Conservation (phyloP, 2,888 invertebrate species). For the Ormyrus labotus region DNA sequence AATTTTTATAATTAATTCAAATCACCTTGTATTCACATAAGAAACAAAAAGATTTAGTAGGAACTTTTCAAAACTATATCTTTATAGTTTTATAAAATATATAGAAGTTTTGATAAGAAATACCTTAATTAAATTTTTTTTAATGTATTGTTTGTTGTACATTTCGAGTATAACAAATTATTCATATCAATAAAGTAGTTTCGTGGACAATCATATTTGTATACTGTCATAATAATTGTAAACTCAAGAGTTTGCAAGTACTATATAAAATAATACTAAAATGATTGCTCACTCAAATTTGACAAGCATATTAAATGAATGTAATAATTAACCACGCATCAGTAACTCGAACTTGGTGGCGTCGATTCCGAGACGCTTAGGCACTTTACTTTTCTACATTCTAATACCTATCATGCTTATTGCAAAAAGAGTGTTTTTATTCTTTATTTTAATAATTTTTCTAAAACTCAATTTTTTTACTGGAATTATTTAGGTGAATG, state of each 20-base stretch:
- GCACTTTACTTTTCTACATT: conserved; percentile 50
- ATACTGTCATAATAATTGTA: no score
- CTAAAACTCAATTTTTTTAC: neutral
- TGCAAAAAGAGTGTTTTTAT: conserved; percentile 21
- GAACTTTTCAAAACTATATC: conserved; percentile 45
- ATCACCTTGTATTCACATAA: neutral
- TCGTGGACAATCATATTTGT: no score
- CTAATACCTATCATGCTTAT: conserved; percentile 39
- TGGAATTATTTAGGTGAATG: neutral
- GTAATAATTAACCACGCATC: conserved; percentile 33
- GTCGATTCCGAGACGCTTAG: conserved; percentile 52
- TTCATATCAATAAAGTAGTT: no score
- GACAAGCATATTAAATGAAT: conserved; percentile 32
- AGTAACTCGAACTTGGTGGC: conserved; percentile 50
- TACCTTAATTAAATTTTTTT: no score
- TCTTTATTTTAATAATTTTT: no score
- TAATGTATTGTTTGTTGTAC: no score
- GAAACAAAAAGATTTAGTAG: conserved; percentile 29
- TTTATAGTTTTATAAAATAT: conserved; percentile 14
- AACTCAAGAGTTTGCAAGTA: no score
- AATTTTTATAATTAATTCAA: conserved; percentile 4
- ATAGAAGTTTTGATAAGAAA: neutral
- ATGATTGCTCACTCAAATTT: no score
- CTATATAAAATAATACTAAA: no score
- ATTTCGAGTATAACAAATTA: no score